Base-by-base conservation (phyloP, 2,797 vertebrate species). In the Argentina silus region DNA sequence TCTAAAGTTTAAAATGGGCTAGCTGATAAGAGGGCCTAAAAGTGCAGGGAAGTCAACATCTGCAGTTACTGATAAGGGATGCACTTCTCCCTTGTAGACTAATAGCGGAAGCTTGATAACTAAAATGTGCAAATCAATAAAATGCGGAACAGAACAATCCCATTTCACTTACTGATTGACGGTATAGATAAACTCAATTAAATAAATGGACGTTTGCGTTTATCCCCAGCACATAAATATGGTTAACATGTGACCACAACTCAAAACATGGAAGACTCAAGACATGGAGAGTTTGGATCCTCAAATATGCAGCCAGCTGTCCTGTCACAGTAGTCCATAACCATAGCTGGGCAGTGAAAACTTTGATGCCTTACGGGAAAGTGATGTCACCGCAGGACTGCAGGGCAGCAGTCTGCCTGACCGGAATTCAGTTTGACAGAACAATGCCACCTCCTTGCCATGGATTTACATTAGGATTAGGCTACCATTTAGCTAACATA, bases 311-410 rank as follows among this genome's bases (percentile, higher is more conserved):
- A 1, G 1, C 12, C 7, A 48, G 65, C 5, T 57, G 55, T 19
- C 56, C 6, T 11, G 27, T 53, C 50, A 50, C 48, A 7, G n/a
- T 53, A 17, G 15, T 7, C 50, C 27, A 36, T 53, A 14, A 53
- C 48, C 15, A 51, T 57, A 19, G 11, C 55, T 2, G 55, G n/a
- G 55, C 55, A 10, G 17, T 23, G 55, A 36, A 36, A 61, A 5
- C 23, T 56, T n/a, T 66, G 71, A n/a, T 21, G 19, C 67, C 83
- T 15, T 45, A 17, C 23, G 45, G 48, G 64, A 14, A 21, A 12
- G 1, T 14, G 36, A 59, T 55, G 69, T 82, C 70, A 69, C 65
- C 62, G 78, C 85, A 88, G 87, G 82, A 86, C 75, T 66, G 19
- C 27, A 70, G 15, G 45, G 8, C 4, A 76, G 70, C 65, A 6